Percentiles rank a stretch among this genome's conserved stretches.
Evolutionary conservation across 2,113 vertebrate genomes (phyloP).

Genomic region (Leucosticte australis): DNA sequence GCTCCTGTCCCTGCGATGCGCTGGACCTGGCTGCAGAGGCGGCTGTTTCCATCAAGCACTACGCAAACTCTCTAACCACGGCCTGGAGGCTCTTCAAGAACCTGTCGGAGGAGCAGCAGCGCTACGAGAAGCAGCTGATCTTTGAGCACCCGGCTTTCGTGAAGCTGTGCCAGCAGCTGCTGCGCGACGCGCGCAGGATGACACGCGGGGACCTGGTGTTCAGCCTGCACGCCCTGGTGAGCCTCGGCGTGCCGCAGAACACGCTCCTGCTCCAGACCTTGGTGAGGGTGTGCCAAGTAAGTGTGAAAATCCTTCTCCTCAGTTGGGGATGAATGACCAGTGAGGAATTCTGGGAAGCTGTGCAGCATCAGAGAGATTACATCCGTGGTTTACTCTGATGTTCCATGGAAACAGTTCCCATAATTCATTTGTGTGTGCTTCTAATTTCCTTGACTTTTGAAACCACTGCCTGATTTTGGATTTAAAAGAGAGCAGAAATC

Average conservation of each 20-base stretch:
- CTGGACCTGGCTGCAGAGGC: constrained; percentile 72
- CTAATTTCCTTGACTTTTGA: not conserved
- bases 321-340: accelerated
- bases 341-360: not conserved
- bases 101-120: constrained; percentile 76
- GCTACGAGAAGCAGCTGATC: constrained; percentile 81
- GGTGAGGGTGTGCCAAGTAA: constrained; percentile 85
- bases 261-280: constrained; percentile 86
- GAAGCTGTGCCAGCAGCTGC: constrained; percentile 74
- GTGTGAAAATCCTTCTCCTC: not conserved
- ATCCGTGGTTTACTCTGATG: not conserved
- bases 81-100: constrained; percentile 80
- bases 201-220: constrained; percentile 64
- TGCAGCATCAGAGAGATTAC: not conserved
- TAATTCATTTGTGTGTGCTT: not conserved
- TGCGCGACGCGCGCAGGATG: constrained; percentile 65
- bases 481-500: not conserved
- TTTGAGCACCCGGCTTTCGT: constrained; percentile 79
- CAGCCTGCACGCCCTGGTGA: constrained; percentile 78
- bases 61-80: constrained; percentile 70
- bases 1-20: constrained; percentile 80
- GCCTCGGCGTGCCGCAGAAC: constrained; percentile 80
- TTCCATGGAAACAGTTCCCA: not conserved
- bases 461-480: not conserved
- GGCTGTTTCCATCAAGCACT: constrained; percentile 14